phyloP scores from a whole-genome alignment of 2,797 vertebrate species.

The Choloepus didactylus region DNA sequence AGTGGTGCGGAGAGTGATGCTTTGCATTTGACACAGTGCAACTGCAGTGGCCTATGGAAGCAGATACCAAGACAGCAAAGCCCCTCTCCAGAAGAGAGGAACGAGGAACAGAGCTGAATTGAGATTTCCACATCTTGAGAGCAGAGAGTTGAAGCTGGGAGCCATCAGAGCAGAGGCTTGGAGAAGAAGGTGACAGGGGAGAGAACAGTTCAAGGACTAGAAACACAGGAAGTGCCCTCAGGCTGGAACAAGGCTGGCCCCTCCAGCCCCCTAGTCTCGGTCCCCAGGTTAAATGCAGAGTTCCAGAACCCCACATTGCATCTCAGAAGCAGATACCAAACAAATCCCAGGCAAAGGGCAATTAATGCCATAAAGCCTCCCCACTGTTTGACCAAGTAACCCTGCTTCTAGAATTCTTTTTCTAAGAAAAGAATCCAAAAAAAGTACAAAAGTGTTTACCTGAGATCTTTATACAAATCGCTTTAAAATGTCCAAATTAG shows the following conservation, averaged over 20 bases:
- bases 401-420: constrained; percentile 31
- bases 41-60: neutral
- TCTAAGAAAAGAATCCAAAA: constrained; percentile 47
- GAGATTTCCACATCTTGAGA: neutral
- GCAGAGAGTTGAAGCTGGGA: constrained; percentile 44
- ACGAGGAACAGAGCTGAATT: neutral
- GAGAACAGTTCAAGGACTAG: neutral
- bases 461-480: neutral
- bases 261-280: neutral
- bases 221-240: neutral
- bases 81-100: neutral
- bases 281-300: fast-evolving
- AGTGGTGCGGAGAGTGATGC: neutral
- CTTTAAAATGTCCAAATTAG: constrained; percentile 50
- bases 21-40: neutral
- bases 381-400: neutral
- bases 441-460: neutral
- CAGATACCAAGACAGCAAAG: neutral
- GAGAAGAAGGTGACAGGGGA: neutral
- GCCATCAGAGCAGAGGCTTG: neutral
- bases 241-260: neutral
- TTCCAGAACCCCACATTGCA: neutral
- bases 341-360: neutral
- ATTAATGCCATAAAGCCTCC: neutral
- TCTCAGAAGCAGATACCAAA: neutral